phyloP scores from a whole-genome alignment of 2,797 vertebrate species.

The Tiaroga cobitis region DNA sequence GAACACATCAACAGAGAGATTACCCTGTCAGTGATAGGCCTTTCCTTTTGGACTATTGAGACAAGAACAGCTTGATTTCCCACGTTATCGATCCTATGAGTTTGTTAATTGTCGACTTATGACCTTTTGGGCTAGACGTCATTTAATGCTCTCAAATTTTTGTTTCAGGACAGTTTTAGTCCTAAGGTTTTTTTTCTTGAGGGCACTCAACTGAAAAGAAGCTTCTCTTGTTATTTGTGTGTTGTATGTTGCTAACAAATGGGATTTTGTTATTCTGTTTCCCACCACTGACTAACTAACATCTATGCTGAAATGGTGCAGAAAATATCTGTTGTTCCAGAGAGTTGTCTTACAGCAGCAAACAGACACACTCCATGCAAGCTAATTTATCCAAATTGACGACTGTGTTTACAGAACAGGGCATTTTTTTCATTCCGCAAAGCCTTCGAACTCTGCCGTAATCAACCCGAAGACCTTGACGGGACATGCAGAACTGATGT shows the following conservation, averaged over 20 bases:
- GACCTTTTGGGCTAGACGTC: not conserved
- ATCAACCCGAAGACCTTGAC: not conserved
- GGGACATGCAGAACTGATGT: not conserved
- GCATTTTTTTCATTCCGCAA: not conserved
- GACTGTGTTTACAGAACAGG: not conserved
- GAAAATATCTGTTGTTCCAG: not conserved
- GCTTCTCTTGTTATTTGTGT: slow-evolving; percentile 10
- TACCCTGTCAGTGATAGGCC: not conserved
- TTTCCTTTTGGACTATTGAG: slow-evolving; percentile 12
- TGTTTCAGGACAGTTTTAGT: not conserved
- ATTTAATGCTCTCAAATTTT: not conserved
- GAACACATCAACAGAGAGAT: slow-evolving; percentile 30
- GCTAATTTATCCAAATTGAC: not conserved
- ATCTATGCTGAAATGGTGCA: not conserved
- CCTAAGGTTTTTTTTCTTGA: not conserved
- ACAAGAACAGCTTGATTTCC: not conserved
- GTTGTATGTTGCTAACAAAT: slow-evolving; percentile 3
- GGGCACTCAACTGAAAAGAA: not conserved
- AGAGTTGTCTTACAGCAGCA: not conserved
- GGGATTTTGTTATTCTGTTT: not conserved
- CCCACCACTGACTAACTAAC: not conserved
- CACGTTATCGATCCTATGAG: not conserved
- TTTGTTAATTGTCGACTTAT: not conserved
- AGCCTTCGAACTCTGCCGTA: not conserved
- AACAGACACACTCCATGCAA: not conserved